phyloP scores from a whole-genome alignment of 37 sponge, comb jelly and placozoan genomes.

The Ianthella basta region DNA sequence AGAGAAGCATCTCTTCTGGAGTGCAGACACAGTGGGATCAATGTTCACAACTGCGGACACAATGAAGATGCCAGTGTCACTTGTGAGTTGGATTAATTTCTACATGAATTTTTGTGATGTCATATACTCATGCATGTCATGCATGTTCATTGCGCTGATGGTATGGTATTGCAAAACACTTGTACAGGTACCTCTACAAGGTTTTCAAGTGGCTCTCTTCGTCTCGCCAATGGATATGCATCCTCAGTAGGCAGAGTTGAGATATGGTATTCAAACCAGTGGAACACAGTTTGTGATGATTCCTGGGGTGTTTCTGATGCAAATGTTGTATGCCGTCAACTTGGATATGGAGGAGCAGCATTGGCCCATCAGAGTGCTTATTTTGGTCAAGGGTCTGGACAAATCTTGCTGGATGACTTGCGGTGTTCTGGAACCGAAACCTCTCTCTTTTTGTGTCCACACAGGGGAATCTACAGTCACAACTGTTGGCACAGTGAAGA shows the following conservation, averaged over 20 bases:
- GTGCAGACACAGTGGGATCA: background rate
- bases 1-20: background rate
- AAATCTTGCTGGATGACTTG: constrained; percentile 28
- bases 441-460: background rate
- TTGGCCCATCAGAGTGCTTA: background rate
- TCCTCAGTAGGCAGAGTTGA: constrained; percentile 15
- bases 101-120: no score
- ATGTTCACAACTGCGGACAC: constrained; percentile 6
- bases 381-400: constrained; percentile 22
- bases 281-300: constrained; percentile 53
- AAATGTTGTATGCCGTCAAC: constrained; percentile 36
- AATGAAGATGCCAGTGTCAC: constrained; percentile 19
- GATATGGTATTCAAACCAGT: constrained; percentile 13
- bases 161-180: background rate
- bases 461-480: background rate
- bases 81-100: background rate
- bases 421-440: constrained; percentile 25
- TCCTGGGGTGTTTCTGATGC: constrained; percentile 28
- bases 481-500: constrained; percentile 17
- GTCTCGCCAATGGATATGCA: background rate
- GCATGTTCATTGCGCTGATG: no score
- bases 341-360: constrained; percentile 35
- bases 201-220: background rate
- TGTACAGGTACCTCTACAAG: background rate
- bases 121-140: no score